Evolutionary conservation across 30 jellyfish, hydroid and myxozoan genomes (phyloP).

Genomic region (Rhopilema esculentum): DNA sequence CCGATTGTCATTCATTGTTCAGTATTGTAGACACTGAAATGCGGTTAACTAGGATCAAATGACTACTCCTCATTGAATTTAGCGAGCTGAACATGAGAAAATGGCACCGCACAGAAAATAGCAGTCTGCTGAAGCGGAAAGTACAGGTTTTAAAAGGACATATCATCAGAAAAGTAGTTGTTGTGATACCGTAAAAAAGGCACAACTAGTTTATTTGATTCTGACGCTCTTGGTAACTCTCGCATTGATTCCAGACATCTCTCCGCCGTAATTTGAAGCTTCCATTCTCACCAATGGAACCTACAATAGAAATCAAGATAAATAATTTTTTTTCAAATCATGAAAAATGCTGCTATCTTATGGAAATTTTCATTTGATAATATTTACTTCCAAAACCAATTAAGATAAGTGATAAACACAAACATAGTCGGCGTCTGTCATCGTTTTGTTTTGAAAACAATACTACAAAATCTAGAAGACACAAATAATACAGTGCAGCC

Average conservation of each 20-base stretch:
- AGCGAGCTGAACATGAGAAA: no score
- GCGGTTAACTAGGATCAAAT: no score
- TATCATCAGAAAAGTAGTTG: not conserved
- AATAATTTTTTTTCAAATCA: no score
- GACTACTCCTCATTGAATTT: no score
- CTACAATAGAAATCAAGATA: conserved; percentile 11
- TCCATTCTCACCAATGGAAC: conserved; percentile 85
- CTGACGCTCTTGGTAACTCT: conserved; percentile 82
- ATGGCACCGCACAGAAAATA: no score
- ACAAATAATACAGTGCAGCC: no score
- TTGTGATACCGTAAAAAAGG: not conserved
- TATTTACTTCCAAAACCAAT: not conserved
- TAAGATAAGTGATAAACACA: not conserved
- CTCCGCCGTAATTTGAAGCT: conserved; percentile 89
- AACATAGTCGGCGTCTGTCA: no score
- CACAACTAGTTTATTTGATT: conserved; percentile 46
- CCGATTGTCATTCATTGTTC: no score
- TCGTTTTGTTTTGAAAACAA: no score
- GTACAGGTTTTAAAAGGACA: not conserved
- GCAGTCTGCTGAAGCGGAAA: no score
- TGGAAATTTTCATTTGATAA: not conserved
- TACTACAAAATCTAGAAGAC: no score
- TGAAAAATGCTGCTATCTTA: not conserved
- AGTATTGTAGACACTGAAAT: no score
- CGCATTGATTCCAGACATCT: conserved; percentile 89